Conservation (phyloP, 92 coral and sea anemone genomes). For the Zoanthus solanderi region DNA sequence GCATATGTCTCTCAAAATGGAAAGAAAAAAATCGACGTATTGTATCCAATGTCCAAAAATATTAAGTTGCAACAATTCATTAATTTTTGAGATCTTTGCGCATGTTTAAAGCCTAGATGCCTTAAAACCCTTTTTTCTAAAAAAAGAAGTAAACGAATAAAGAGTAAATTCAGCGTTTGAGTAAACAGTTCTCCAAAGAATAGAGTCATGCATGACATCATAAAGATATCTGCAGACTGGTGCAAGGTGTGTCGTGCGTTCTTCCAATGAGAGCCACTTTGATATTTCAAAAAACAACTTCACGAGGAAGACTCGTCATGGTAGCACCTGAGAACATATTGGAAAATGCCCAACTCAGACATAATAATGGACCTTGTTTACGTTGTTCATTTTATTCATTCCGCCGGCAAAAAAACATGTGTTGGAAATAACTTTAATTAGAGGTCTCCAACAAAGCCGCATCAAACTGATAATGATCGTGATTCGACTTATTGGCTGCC, state of each 20-base stretch:
- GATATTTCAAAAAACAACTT: constrained; percentile 53
- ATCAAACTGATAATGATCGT: constrained; percentile 61
- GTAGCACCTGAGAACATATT: constrained; percentile 58
- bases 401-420: constrained; percentile 56
- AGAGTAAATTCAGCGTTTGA: constrained; percentile 50
- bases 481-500: constrained; percentile 27
- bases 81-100: constrained; percentile 38
- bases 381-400: constrained; percentile 57
- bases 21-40: constrained; percentile 54
- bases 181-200: constrained; percentile 59
- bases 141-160: constrained; percentile 27
- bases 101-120: constrained; percentile 45
- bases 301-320: constrained; percentile 59
- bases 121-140: constrained; percentile 40
- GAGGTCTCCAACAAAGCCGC: constrained; percentile 62
- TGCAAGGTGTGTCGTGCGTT: constrained; percentile 62
- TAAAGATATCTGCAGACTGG: constrained; percentile 63
- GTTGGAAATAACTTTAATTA: constrained; percentile 58
- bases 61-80: constrained; percentile 53
- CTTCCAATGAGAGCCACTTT: constrained; percentile 65
- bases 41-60: constrained; percentile 55
- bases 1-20: constrained; percentile 29
- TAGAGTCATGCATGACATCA: constrained; percentile 60
- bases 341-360: constrained; percentile 51
- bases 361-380: constrained; percentile 42